Evolutionary conservation across 2,113 vertebrate genomes (phyloP), one percentile per base, ranked within the genome.

Genomic region (Eublepharis macularius): DNA sequence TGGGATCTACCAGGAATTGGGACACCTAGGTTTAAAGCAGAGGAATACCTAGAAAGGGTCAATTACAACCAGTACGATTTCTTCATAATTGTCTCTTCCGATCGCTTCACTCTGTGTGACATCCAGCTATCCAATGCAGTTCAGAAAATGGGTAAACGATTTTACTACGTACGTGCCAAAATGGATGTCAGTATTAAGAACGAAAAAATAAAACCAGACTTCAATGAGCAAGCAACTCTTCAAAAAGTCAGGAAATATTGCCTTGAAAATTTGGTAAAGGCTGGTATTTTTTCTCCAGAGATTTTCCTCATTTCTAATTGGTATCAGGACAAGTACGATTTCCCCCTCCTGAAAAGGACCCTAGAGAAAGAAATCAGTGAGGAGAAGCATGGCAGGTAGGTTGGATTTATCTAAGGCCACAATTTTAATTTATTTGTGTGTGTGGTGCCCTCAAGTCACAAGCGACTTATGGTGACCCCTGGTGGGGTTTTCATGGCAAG

Each of bases 1-100:
- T 94, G 91, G 90, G 93, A 94, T 54, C 79, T 94, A 45, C 92
- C 92, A 8, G 92, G 92, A 14, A 87, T 88, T 13, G 88, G 90
- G 7, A 91, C 84, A 13, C 45, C 60, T 16, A 60, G 39, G 4
- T 93, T 93, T 83, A 77, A 89, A 16, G 70, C 92, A 24, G n/a
- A 72, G 43, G 39, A 80, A 19, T 93, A 93, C 68, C 81, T 94
- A 36, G 66, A 90, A 21, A 19, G 74, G 10, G 90, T 91, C 16
- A 78, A 82, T 21, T 90, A 93, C 34, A 19, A 81, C 8, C 69
- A 72, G 11, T 93, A 91, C 11, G 92, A 94, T 83, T 89, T 93
- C 32, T 90, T 93, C 72, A 87, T 94, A 54, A 92, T 93, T 54
- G 76, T 94, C 65, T 54, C 86, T 24, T 83, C 90, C 1, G 76